A percentile compares a stretch with the other conserved stretches of the same genome.
Evolutionary conservation across 2,888 invertebrate species (phyloP).

Genomic region (Helicoverpa assulta): DNA sequence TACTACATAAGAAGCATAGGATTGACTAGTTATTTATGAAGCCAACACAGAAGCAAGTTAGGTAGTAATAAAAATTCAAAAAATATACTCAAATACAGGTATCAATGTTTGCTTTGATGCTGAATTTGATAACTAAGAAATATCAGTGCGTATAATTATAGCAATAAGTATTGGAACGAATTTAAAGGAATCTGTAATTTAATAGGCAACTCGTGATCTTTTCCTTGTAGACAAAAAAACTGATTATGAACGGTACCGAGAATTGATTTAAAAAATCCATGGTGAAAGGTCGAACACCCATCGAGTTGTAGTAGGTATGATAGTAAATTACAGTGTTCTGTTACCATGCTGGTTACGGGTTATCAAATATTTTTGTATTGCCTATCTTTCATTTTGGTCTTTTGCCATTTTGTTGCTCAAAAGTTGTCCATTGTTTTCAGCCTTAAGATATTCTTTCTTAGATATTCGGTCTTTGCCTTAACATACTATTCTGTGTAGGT

Average conservation of each 20-base stretch:
- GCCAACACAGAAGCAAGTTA: too few species aligned
- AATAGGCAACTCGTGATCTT: conserved; percentile 12
- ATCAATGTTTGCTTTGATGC: neutral
- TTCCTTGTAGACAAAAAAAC: conserved; percentile 17
- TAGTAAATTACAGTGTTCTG: conserved; percentile 29
- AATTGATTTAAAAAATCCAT: conserved; percentile 17
- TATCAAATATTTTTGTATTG: neutral
- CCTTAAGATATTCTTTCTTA: too few species aligned
- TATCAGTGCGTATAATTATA: neutral
- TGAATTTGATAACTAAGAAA: neutral
- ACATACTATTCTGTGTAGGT: too few species aligned
- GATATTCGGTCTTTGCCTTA: too few species aligned
- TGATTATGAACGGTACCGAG: conserved; percentile 35
- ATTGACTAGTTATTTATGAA: too few species aligned
- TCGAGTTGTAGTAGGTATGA: conserved; percentile 20
- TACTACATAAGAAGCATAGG: too few species aligned
- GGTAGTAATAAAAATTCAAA: neutral
- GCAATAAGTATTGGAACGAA: neutral
- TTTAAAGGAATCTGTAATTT: conserved; percentile 5
- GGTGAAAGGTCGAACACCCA: conserved; percentile 30
- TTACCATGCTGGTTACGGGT: neutral
- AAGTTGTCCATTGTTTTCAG: too few species aligned
- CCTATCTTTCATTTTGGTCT: neutral
- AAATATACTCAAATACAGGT: neutral
- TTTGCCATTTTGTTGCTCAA: neutral